Evolutionary conservation across 2,888 invertebrate species (phyloP).

Genomic region (Atrina japonica): DNA sequence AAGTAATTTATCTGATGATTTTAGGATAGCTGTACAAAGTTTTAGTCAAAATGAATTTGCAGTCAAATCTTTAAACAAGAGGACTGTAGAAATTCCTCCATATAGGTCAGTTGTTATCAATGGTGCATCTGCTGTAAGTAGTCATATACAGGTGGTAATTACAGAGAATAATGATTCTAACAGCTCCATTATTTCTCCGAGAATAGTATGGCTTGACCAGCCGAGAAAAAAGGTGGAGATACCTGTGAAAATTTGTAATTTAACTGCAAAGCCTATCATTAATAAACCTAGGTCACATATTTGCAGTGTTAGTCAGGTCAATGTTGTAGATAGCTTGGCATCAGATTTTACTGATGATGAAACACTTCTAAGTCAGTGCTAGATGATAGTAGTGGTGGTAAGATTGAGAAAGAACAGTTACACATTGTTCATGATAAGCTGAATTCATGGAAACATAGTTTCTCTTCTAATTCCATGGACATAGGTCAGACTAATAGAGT

Average conservation of each 20-base stretch:
- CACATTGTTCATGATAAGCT: slow-evolving; percentile 1
- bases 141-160: too few relatives aligned
- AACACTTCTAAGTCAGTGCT: not conserved
- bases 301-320: slow-evolving; percentile 22
- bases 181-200: slow-evolving; percentile 20
- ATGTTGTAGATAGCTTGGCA: slow-evolving; percentile 29
- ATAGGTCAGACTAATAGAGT: slow-evolving; percentile 25
- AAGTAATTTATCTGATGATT: too few relatives aligned
- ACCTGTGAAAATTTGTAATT: slow-evolving; percentile 31
- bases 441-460: slow-evolving; percentile 16
- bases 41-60: too few relatives aligned
- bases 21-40: too few relatives aligned
- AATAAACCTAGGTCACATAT: slow-evolving; percentile 22
- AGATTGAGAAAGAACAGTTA: not conserved
- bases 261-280: slow-evolving; percentile 32
- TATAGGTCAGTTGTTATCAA: too few relatives aligned
- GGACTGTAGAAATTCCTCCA: too few relatives aligned
- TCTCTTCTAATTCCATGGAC: slow-evolving; percentile 20
- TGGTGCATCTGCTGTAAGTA: too few relatives aligned
- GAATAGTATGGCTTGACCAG: not conserved
- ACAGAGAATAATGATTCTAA: slow-evolving; percentile 18
- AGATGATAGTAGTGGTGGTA: not conserved
- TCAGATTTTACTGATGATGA: slow-evolving; percentile 5
- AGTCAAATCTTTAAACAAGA: too few relatives aligned
- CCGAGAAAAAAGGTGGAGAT: not conserved